Conservation (phyloP, 2,797 vertebrate genomes). For the Psittacula echo region DNA sequence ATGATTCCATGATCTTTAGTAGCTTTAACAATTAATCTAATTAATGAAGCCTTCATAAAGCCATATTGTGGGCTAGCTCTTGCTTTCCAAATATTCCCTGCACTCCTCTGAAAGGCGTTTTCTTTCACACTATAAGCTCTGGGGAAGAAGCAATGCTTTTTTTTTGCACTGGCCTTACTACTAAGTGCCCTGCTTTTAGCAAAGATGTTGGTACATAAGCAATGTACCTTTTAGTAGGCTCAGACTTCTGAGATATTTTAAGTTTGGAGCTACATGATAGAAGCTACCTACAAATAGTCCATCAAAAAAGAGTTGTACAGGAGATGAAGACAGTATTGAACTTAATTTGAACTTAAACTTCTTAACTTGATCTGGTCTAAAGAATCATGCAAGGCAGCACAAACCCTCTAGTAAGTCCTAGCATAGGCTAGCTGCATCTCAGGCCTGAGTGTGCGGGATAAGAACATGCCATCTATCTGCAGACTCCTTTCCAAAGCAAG, state of each 20-base stretch:
- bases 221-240: background rate
- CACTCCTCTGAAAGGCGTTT: background rate
- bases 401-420: background rate
- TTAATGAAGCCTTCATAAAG: background rate
- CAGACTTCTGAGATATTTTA: background rate
- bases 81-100: background rate
- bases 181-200: background rate
- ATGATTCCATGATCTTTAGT: background rate
- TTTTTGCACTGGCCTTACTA: background rate
- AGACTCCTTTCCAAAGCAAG: background rate
- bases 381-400: background rate
- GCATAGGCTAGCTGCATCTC: background rate
- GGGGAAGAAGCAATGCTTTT: background rate
- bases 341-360: background rate
- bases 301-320: background rate
- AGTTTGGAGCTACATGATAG: background rate
- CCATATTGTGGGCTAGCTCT: background rate
- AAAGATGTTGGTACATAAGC: background rate
- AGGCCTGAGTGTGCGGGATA: background rate
- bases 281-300: background rate
- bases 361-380: background rate
- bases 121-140: background rate
- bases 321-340: background rate
- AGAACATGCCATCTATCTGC: background rate
- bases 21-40: background rate